Base-by-base conservation (phyloP, 2,797 vertebrate species). In the Remorina albescens region DNA sequence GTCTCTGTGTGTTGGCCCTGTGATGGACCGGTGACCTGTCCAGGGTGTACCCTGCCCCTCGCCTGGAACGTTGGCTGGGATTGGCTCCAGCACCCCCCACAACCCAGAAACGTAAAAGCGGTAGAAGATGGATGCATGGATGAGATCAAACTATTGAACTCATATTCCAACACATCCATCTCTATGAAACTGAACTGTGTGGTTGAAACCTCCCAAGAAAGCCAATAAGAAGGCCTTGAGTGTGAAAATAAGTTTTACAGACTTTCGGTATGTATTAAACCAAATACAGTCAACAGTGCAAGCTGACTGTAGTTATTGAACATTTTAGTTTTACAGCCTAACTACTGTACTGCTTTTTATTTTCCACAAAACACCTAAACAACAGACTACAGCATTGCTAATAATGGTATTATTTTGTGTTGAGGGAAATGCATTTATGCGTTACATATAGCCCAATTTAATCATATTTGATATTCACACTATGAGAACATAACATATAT, bases 381-480 rank as follows among this genome's bases (percentile, higher is more conserved):
- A 78, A 61, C 26, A 21, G 2, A 32, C 56, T 62, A 19, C 32
- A 69, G 55, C 32, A 50, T 13, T 61, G 47, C 57, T 69, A 80
- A 87, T 69, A 68, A 74, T 67, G 72, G 60, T 67, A 76, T 81
- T 71, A 44, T 72, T 88, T 71, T 76, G 41, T 56, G 47, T 84
- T 73, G 6, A 39, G 62, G 71, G 53, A 55, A 80, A 56, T 21
- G 60, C 60, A 79, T 86, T 91, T 84, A 83, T 83, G 85, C 80
- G 84, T 85, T 84, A 85, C 67, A 65, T 76, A 88, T 86, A 88
- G 90, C 89, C 86, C 77, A 83, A 61, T 90, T 93, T 80, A 85
- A 74, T 88, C 81, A 42, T 51, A 60, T 88, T 89, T 88, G 47
- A 88, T 89, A 88, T 89, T 84, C 76, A 44, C 46, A 73, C 63